Evolutionary conservation across 2,113 vertebrate genomes (phyloP).

Genomic region (Platanista minor): DNA sequence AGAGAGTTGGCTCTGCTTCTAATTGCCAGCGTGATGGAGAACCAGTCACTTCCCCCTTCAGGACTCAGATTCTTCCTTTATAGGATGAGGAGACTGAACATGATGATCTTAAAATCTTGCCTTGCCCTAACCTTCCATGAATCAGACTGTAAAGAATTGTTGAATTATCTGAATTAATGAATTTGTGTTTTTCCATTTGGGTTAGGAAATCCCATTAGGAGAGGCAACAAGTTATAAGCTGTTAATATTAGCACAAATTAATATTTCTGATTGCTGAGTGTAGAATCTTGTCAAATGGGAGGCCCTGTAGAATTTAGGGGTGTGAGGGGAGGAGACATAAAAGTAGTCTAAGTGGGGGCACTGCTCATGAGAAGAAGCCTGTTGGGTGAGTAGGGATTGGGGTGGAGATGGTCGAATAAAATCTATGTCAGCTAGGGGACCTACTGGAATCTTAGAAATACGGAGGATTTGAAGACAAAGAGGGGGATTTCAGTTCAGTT

Average conservation of each 20-base stretch:
- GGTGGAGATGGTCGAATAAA: neutral
- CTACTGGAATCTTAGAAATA: neutral
- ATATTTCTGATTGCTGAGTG: neutral
- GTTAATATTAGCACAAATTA: neutral
- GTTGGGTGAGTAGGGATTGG: neutral
- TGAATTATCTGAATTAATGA: neutral
- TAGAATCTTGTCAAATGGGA: neutral
- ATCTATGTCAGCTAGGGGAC: neutral
- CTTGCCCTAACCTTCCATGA: neutral
- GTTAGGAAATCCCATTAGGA: neutral
- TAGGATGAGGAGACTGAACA: neutral
- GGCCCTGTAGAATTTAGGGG: neutral
- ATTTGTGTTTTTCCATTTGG: neutral
- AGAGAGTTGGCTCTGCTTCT: neutral
- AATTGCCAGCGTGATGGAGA: neutral
- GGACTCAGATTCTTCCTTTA: neutral
- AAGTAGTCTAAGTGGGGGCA: neutral
- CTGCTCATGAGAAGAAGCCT: neutral
- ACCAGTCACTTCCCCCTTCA: neutral
- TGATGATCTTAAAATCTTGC: neutral
- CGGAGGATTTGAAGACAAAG: neutral
- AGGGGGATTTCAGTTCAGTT: neutral
- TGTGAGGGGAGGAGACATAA: neutral
- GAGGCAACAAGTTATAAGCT: neutral
- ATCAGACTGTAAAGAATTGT: neutral